Evolutionary conservation across 1,140 invertebrate genomes (phyloP), one percentile per base, ranked within the genome.

Genomic region (Heterodera carotae): DNA sequence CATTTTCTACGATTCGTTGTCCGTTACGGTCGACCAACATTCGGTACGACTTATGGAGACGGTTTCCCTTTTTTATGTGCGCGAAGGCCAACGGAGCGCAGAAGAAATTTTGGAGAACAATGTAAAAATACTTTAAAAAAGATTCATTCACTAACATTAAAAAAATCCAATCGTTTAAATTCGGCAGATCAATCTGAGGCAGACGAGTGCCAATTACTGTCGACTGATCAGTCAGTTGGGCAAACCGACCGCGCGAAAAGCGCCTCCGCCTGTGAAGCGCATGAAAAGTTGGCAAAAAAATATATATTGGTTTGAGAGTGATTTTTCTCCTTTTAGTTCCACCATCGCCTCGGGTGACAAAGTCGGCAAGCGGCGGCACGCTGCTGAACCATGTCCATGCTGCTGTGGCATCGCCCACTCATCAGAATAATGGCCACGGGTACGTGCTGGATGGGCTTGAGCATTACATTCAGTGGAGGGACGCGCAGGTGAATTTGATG

Each of bases 31-130:
- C 2, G 85, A 87, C 66, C 76, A 82, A 43, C 53, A 48, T 15
- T 85, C 86, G 25, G 81, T 79, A 5, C 75, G 77, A 80, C 94
- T 93, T 7, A 92, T 92, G 84, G 94, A 97, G 86, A 98, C 96
- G 0, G 94, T 93, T 79, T 94, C 97, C 88, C 91, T 98, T 77
- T 97, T 97, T 89, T 98, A 97, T 88, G 94, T 95, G 0, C 92
- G 93, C 87, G 91, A 93, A 62, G 93, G 93, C 0, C 95, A 97
- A 89, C 91, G 90, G 77, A 89, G 88, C 69, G 89, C 92, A 1
- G 88, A 91, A 66, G 93, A 96, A 78, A 95, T 98, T 78, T 89
- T 98, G 18, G 90, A 90, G 25, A 97, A 97, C 90, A 92, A 92
- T 85, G 91, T 93, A 90, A n/a, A n/a, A n/a, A n/a, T n/a, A n/a